Evolutionary conservation across 2,113 vertebrate genomes (phyloP).

Genomic region (Leucoraja erinaceus): DNA sequence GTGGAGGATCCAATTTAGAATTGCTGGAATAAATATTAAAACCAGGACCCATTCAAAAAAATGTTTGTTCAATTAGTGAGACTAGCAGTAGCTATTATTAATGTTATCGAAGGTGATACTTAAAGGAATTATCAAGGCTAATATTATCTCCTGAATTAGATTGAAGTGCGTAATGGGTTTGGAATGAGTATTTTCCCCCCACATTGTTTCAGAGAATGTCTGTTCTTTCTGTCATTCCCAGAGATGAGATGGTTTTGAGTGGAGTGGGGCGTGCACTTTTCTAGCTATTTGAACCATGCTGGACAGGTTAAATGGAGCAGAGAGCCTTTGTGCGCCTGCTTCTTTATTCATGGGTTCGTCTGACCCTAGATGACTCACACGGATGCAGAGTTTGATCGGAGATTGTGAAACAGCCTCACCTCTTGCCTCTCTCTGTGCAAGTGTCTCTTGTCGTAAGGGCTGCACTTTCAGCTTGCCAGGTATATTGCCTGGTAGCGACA

Average conservation of each 20-base stretch:
- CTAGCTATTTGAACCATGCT: background rate
- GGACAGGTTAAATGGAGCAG: background rate
- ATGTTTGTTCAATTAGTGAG: background rate
- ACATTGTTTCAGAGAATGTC: too few species aligned
- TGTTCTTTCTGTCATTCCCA: background rate
- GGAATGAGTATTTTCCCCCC: too few species aligned
- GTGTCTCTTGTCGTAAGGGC: background rate
- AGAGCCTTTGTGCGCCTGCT: background rate
- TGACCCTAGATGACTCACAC: background rate
- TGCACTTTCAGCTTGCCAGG: too few species aligned
- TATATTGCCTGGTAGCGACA: background rate
- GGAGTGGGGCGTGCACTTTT: too few species aligned
- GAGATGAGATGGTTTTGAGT: background rate
- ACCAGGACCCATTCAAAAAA: background rate
- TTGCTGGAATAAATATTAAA: background rate
- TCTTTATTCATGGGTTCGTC: background rate
- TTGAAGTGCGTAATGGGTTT: background rate
- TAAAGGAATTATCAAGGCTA: background rate
- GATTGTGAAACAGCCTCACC: background rate
- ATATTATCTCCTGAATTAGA: background rate
- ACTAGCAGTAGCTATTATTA: background rate
- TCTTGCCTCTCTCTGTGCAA: background rate
- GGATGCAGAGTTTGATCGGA: background rate
- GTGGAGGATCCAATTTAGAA: background rate
- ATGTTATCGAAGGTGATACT: background rate